Base-by-base conservation (phyloP, 2,113 vertebrate species). In the Callipepla californica region DNA sequence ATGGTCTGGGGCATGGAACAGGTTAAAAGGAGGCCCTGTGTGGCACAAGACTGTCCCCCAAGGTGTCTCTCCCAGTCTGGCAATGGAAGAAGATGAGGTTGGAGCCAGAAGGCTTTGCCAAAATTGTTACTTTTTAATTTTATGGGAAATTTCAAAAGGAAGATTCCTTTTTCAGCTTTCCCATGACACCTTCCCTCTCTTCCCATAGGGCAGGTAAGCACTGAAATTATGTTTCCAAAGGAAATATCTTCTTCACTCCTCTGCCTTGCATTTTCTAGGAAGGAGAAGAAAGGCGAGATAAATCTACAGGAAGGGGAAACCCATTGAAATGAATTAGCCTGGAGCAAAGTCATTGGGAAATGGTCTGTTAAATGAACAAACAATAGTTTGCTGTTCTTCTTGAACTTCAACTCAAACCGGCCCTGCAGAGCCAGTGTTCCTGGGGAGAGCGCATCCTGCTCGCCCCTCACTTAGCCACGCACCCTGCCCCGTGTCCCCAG, bases 41-140 rank as follows among this genome's bases (percentile, higher is more conserved):
- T 16, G 14, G 50, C 30, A 75, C 45, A 22, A 80, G 67, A 36
- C 3, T 8, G 16, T 15, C 25, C 17, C 30, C 4, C 0, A 0
- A 75, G 61, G 72, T 36, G 42, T 19, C 18, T 65, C 28, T 51
- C 22, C 28, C 22, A 51, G 47, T 13, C 66, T 84, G 83, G 47
- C 88, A 80, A 75, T 12, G 17, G 42, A 59, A 93, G 57, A 86
- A 90, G 90, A 90, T 40, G 61, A 78, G 70, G 63, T 34, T 8
- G 15, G 50, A 55, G 47, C 30, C 61, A 55, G 42, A 77, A 88
- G 7, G 7, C 15, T 59, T 85, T 83, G 68, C 48, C 69, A 72
- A 74, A 83, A 63, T 36, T 34, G 21, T 28, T 57, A 15, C 17
- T 86, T 55, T 48, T 69, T 62, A 30, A 63, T 86, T 70, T 90